Evolutionary conservation across 2,113 vertebrate genomes (phyloP).

Genomic region (Craseonycteris thonglongyai): DNA sequence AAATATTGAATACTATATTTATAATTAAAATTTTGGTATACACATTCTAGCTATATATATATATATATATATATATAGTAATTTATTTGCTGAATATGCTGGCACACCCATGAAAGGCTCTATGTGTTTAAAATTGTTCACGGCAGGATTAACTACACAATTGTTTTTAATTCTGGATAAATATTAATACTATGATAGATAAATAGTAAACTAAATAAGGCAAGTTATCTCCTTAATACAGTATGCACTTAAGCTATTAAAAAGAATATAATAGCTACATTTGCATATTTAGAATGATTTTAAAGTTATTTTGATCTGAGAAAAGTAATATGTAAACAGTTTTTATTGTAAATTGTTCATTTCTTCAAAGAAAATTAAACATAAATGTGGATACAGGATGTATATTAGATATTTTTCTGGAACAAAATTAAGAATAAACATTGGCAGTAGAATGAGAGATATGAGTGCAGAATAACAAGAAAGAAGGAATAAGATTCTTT

Average conservation of each 20-base stretch:
- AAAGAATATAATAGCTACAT: background rate
- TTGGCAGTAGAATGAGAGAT: background rate
- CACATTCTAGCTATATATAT: too few species aligned
- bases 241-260: background rate
- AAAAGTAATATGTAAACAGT: background rate
- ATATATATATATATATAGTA: background rate
- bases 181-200: background rate
- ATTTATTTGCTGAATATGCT: background rate
- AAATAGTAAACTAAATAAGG: background rate
- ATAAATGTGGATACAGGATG: background rate
- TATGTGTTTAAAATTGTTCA: background rate
- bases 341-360: background rate
- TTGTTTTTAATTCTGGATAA: background rate
- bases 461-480: background rate
- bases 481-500: background rate
- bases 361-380: background rate
- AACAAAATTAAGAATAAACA: background rate
- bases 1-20: background rate
- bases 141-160: background rate
- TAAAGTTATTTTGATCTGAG: background rate
- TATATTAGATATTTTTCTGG: background rate
- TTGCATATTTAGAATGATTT: background rate
- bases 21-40: too few species aligned
- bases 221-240: background rate
- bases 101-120: background rate